A percentile compares a stretch with the other conserved stretches of the same genome.
Evolutionary conservation across 2,888 invertebrate genomes (phyloP).

Genomic region (Amblyjoppa proteus): DNA sequence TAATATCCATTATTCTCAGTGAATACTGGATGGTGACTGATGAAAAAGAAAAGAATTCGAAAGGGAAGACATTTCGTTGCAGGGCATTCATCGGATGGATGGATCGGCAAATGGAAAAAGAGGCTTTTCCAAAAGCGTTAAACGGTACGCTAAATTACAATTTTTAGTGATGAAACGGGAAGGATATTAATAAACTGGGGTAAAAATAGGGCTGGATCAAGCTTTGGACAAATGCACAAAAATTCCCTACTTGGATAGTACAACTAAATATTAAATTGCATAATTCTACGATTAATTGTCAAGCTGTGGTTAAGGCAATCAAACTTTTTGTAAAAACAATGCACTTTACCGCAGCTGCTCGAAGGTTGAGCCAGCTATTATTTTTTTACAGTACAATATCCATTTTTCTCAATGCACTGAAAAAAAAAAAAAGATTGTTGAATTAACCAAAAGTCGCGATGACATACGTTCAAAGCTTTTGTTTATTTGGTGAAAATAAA

Average conservation of each 20-base stretch:
- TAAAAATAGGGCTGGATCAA: too few species aligned
- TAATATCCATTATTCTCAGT: too few species aligned
- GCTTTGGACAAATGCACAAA: too few species aligned
- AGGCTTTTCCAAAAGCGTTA: constrained; percentile 1
- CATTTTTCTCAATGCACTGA: not conserved
- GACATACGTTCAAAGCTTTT: too few species aligned
- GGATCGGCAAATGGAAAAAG: constrained; percentile 59
- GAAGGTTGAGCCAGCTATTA: not conserved
- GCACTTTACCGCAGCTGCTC: not conserved
- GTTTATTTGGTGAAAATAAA: too few species aligned
- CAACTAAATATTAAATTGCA: too few species aligned
- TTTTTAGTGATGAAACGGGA: too few species aligned
- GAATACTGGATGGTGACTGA: not conserved
- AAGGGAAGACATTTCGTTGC: constrained; percentile 39
- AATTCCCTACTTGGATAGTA: too few species aligned
- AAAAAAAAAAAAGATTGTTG: too few species aligned
- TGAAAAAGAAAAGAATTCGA: not conserved
- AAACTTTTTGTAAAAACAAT: not conserved
- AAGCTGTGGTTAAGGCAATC: not conserved
- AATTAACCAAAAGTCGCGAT: too few species aligned
- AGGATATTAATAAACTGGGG: too few species aligned
- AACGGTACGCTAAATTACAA: too few species aligned
- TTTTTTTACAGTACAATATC: not conserved
- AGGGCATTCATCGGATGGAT: constrained; percentile 50
- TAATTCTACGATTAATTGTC: not conserved